Conservation (phyloP, 2,113 vertebrate species). For the Crotalus viridis region DNA sequence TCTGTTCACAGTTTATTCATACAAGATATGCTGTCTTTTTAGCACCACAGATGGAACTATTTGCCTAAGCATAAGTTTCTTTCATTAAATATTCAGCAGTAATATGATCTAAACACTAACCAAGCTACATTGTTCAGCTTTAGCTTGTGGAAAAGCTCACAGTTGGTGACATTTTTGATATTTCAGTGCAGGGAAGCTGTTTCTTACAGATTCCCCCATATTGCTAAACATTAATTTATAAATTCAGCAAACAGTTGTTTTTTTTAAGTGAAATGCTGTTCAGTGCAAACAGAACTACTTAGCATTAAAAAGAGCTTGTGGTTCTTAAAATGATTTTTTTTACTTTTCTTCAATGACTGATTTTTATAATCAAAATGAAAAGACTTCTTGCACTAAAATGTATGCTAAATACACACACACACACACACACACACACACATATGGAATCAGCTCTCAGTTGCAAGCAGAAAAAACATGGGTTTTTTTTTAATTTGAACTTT, state of each 20-base stretch:
- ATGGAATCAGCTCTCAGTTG: background rate
- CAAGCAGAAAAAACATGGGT: background rate
- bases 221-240: conserved; percentile 42
- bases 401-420: background rate
- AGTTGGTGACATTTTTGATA: conserved; percentile 47
- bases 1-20: conserved; percentile 64
- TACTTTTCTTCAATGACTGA: conserved; percentile 3
- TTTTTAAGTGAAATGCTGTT: conserved; percentile 4
- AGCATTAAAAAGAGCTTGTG: conserved; percentile 37
- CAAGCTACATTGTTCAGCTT: conserved; percentile 48
- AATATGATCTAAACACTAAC: conserved; percentile 65
- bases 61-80: conserved; percentile 63
- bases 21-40: conserved; percentile 55
- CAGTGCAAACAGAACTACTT: conserved; percentile 20
- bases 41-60: conserved; percentile 55
- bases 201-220: conserved; percentile 45
- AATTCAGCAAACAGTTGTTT: conserved; percentile 38
- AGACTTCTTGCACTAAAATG: background rate
- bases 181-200: conserved; percentile 42
- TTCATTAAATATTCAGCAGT: conserved; percentile 68
- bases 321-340: conserved; percentile 25
- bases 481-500: background rate
- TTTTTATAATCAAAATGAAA: conserved; percentile 21
- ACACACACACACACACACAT: too few species aligned
- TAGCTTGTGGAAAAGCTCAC: conserved; percentile 48